Percentiles rank a stretch among this genome's conserved stretches.
Conservation (phyloP, 37 sponge, comb jelly and placozoan species). For the Theonella swinhoei region DNA sequence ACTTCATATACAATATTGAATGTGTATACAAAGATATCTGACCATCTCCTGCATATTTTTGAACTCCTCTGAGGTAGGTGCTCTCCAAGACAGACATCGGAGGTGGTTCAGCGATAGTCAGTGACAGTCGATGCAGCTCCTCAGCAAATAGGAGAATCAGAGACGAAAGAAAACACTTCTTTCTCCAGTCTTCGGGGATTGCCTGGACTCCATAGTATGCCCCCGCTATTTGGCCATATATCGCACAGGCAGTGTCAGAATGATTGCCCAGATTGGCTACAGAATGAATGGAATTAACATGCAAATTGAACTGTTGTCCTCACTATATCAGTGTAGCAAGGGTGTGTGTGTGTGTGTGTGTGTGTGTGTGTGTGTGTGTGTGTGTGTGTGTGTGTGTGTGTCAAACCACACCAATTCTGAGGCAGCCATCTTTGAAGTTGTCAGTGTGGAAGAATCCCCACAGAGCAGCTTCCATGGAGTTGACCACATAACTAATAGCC, state of each 20-base stretch:
- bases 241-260: conserved; percentile 88
- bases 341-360: no score
- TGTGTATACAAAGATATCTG: no score
- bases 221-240: conserved; percentile 92
- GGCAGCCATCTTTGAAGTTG: conserved; percentile 87
- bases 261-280: conserved; percentile 86
- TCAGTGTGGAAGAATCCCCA: conserved; percentile 84
- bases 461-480: conserved; percentile 83
- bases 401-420: conserved; percentile 49
- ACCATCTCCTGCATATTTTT: background rate
- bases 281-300: background rate
- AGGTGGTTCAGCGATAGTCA: background rate
- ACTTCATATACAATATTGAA: no score
- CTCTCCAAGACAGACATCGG: background rate
- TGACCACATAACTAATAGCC: conserved; percentile 77
- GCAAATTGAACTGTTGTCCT: background rate
- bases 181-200: conserved; percentile 82
- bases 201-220: conserved; percentile 79
- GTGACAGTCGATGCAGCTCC: conserved; percentile 54
- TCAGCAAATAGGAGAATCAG: conserved; percentile 74
- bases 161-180: conserved; percentile 44
- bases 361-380: background rate
- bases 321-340: no score
- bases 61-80: background rate
- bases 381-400: background rate